These are phyloP conservation scores for Okapia johnstoni DNA, from an alignment of 2,113 vertebrate genomes.

Conservation along the genomic window DNA sequence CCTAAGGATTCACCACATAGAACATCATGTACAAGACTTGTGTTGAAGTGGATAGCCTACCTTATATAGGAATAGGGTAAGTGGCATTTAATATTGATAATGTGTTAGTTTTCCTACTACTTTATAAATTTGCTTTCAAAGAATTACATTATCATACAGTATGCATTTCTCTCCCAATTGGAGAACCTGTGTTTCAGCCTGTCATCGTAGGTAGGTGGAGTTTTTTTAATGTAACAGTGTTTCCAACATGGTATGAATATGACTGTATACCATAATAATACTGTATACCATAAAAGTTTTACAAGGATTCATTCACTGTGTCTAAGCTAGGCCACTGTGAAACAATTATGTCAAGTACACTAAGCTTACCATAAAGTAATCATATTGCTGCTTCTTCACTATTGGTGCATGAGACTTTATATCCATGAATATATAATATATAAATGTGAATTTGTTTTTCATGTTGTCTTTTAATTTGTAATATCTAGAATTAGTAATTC, in stretches of 20 bases:
- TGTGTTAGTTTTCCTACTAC: background rate
- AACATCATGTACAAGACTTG: background rate
- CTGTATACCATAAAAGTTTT: background rate
- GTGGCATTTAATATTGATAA: background rate
- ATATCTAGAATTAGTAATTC: background rate
- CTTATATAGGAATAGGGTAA: background rate
- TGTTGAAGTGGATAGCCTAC: background rate
- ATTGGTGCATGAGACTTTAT: background rate
- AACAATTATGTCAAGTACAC: background rate
- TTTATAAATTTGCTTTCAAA: background rate
- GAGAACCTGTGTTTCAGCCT: background rate
- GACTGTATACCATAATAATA: background rate
- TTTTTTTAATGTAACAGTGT: background rate
- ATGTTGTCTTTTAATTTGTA: background rate
- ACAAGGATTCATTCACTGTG: background rate
- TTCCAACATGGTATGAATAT: background rate
- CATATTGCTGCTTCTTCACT: background rate
- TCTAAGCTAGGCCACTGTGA: background rate
- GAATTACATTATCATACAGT: background rate
- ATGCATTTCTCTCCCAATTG: background rate
- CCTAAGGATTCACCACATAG: background rate
- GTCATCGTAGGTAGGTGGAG: background rate
- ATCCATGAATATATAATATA: background rate
- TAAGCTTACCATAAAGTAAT: background rate
- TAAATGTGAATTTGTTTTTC: background rate